Percentiles rank a stretch among this genome's conserved stretches.
phyloP scores from a whole-genome alignment of 2,113 vertebrate genomes.

The Poecilia latipinna region DNA sequence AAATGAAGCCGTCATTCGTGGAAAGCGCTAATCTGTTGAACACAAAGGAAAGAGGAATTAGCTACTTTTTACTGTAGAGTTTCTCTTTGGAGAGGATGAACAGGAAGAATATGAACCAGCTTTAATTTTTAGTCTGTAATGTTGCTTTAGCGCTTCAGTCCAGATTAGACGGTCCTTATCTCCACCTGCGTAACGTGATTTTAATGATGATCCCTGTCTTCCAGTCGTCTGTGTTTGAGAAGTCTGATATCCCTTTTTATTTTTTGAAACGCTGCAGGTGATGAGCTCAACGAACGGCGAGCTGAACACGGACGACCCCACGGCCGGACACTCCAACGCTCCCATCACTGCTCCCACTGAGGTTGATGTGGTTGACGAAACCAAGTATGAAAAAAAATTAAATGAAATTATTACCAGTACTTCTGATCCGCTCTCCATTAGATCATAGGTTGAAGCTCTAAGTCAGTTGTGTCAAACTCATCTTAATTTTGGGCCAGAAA shows the following conservation, averaged over 20 bases:
- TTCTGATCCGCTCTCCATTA: not conserved
- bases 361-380: conserved; percentile 95
- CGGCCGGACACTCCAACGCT: conserved; percentile 95
- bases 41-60: not conserved
- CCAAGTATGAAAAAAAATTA: conserved; percentile 84
- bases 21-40: not conserved
- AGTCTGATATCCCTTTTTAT: conserved; percentile 21
- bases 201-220: conserved; percentile 14
- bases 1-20: not conserved
- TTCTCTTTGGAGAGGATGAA: not conserved
- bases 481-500: too few relatives aligned
- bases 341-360: conserved; percentile 96
- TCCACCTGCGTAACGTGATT: conserved; percentile 7
- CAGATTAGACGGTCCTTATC: conserved; percentile 11
- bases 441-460: not conserved
- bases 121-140: not conserved
- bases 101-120: not conserved
- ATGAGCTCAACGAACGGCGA: conserved; percentile 98
- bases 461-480: not conserved
- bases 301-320: conserved; percentile 95
- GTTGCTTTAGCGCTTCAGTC: conserved; percentile 33
- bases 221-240: conserved; percentile 7
- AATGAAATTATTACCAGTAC: not conserved
- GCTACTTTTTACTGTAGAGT: not conserved
- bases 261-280: conserved; percentile 78